Percentiles rank a stretch among this genome's conserved stretches.
Evolutionary conservation across 2,888 invertebrate species (phyloP).

Genomic region (Flabesymbios commensalis): DNA sequence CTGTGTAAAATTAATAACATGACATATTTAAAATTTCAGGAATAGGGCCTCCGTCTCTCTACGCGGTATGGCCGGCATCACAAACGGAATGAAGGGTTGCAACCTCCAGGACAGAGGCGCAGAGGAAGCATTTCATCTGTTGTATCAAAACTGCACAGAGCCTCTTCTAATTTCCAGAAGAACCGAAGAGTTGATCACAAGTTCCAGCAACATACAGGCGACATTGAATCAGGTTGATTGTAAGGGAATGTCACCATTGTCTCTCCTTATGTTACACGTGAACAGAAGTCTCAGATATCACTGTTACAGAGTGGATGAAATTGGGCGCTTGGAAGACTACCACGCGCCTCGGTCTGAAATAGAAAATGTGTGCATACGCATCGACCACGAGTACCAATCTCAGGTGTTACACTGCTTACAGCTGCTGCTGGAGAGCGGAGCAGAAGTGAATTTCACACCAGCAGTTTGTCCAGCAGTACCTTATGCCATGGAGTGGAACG

Average conservation of each 20-base stretch:
- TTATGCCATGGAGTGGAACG: conserved; percentile 15
- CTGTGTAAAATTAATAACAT: too few relatives aligned
- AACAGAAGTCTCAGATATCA: conserved; percentile 24
- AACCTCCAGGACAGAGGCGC: too few relatives aligned
- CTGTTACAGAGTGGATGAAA: conserved; percentile 1
- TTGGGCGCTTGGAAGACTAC: conserved; percentile 5
- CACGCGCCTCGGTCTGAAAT: neutral
- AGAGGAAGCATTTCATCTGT: too few relatives aligned
- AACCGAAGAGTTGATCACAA: too few relatives aligned
- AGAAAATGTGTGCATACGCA: neutral
- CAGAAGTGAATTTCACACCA: conserved; percentile 6
- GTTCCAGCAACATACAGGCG: too few relatives aligned
- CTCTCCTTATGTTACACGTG: conserved; percentile 17
- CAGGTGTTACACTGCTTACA: conserved; percentile 13
- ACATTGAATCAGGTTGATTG: conserved; percentile 16
- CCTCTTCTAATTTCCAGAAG: too few relatives aligned
- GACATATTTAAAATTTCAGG: too few relatives aligned
- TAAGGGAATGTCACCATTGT: conserved; percentile 16
- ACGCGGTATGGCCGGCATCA: too few relatives aligned
- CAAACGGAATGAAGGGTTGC: too few relatives aligned
- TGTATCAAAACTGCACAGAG: too few relatives aligned
- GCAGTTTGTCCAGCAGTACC: conserved; percentile 12
- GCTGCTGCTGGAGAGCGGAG: conserved; percentile 9
- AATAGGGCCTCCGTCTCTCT: too few relatives aligned
- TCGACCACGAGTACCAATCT: conserved; percentile 14